Evolutionary conservation across 92 coral and sea anemone genomes (phyloP), one percentile per base, ranked within the genome.

Genomic region (Porites evermanni): DNA sequence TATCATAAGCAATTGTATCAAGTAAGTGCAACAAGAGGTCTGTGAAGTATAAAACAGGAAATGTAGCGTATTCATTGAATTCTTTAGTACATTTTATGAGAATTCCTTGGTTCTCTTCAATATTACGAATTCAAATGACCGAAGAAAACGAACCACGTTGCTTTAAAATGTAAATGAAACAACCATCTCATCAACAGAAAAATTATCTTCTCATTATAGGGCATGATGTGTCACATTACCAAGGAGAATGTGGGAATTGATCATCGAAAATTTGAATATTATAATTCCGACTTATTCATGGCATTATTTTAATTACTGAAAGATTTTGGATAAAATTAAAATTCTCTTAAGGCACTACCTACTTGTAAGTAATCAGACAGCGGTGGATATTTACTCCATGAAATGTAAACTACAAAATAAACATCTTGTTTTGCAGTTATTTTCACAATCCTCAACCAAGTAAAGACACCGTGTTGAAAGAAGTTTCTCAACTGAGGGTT

Each of bases 221-320:
- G n/a, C n/a, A n/a, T n/a, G n/a, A n/a, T n/a, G 71, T 67, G n/a
- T 67, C 32, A 23, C 71, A 67, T 18, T 67, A 67, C 71, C 71
- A 17, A 67, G 71, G 71, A 67, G 71, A 67, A 67, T 67, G 71
- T 67, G 71, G 71, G 71, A 67, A 67, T 67, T 67, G 71, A 67
- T 23, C 71, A 21, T 67, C 13, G 71, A 67, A 7, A 67, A 67
- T 67, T 67, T 67, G n/a, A 9, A 23, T 67, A 67, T 67, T 67
- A 67, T 67, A 67, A 67, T 67, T 9, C 71, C 71, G 13, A 17
- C 16, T 67, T 67, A 67, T 67, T 67, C 8, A 67, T 67, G 71
- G 71, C 71, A 67, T 0, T 17, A 67, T 67, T 67, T 67, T 67
- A 67, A 67, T 9, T 67, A 67, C 71, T 67, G 71, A 67, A 67